phyloP scores from a whole-genome alignment of 2,797 vertebrate species.

The Enteromius treurensis region DNA sequence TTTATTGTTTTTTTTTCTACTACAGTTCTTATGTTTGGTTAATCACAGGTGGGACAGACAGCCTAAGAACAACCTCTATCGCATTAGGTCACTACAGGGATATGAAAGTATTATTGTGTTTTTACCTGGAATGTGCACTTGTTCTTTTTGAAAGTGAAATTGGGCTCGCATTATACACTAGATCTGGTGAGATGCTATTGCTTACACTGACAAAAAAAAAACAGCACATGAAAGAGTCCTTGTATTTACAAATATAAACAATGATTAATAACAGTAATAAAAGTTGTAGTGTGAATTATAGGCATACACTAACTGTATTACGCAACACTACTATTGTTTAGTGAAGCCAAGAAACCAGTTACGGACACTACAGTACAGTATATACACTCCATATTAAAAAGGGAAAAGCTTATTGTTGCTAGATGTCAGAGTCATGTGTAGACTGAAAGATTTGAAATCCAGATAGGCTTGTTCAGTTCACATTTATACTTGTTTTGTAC shows the following conservation, averaged over 20 bases:
- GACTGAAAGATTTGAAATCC: not conserved
- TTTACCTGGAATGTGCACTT: not conserved
- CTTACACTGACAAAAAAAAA: not conserved
- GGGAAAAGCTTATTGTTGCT: not conserved
- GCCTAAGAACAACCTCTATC: conserved; percentile 30
- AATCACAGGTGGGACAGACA: conserved; percentile 13
- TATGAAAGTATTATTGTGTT: not conserved
- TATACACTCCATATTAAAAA: conserved; percentile 28
- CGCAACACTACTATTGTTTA: not conserved
- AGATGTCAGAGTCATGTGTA: not conserved
- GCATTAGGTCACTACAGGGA: not conserved
- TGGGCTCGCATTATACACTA: not conserved
- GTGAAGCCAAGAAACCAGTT: not conserved
- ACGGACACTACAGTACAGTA: not conserved
- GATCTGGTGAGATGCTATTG: not conserved
- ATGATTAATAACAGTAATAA: not conserved
- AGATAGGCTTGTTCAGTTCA: not conserved
- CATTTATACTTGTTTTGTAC: conserved; percentile 4
- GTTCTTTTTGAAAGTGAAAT: not conserved
- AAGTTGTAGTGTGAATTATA: not conserved
- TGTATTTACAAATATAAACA: conserved; percentile 2
- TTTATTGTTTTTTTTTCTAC: conserved; percentile 46
- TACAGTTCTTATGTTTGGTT: not conserved
- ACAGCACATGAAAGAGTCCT: not conserved
- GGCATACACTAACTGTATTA: not conserved